These are phyloP conservation scores for Zaprionus capensis DNA, from an alignment of 1,140 invertebrate species.

Conservation along the genomic window DNA sequence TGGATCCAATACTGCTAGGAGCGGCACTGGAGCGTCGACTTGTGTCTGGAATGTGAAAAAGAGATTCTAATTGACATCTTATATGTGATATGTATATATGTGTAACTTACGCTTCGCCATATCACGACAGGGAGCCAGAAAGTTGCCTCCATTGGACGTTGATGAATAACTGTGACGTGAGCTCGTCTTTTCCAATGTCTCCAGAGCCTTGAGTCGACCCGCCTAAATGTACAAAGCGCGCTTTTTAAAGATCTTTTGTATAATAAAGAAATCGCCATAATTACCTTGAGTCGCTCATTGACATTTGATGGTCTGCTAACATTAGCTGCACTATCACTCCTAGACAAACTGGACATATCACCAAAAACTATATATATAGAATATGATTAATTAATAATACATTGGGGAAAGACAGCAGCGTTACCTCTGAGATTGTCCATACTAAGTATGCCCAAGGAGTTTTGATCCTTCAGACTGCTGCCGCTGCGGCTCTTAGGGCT, in stretches of 20 bases:
- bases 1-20: conserved; percentile 38
- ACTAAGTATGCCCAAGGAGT: conserved; percentile 74
- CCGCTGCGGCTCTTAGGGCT: conserved; percentile 30
- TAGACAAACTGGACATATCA: conserved; percentile 60
- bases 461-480: conserved; percentile 55
- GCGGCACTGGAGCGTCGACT: conserved; percentile 13
- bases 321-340: conserved; percentile 25
- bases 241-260: neutral
- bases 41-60: neutral
- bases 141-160: neutral
- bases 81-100: neutral
- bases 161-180: conserved; percentile 27
- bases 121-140: neutral
- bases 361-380: conserved; percentile 61
- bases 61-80: neutral
- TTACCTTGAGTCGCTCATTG: conserved; percentile 69
- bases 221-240: conserved; percentile 33
- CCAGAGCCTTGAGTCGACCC: conserved; percentile 66
- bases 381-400: neutral
- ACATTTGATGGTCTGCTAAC: conserved; percentile 43
- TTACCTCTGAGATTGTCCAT: conserved; percentile 75
- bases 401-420: neutral
- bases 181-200: conserved; percentile 58
- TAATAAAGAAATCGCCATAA: conserved; percentile 2
- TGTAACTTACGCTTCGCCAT: conserved; percentile 8